Base-by-base conservation (phyloP, 1,140 invertebrate species). In the Trialeurodes vaporariorum region DNA sequence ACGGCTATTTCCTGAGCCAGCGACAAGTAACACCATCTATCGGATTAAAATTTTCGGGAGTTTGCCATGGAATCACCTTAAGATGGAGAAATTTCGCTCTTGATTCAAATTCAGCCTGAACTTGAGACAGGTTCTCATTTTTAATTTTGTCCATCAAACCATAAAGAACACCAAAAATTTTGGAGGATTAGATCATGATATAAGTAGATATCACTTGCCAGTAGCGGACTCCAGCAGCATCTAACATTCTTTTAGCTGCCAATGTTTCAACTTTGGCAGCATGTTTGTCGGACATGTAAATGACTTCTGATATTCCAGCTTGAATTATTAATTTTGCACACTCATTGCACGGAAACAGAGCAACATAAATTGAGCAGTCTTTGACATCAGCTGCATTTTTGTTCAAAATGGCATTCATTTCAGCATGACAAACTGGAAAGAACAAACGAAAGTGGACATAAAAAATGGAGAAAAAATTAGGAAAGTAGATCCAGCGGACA, bases 241-340 rank as follows among this genome's bases (percentile, higher is more conserved):
- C 81, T 72, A 98, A 85, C 87, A 96, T 91, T 72, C 73, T 82
- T 75, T 86, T 89, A 0, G 93, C 85, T 5, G 93, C 93, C 61
- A 81, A 78, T 25, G 87, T 89, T 61, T 79, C 78, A 1, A 77
- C 69, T 76, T 91, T 91, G 0, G 87, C 71, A 1, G 78, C 77
- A 77, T 93, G 83, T 76, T 95, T 93, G 78, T 94, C 88, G 0
- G 86, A 90, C 69, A 92, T 78, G 76, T 92, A 98, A 13, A 92
- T 77, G 2, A 95, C 81, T 75, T 87, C 80, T 68, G 80, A 87
- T 17, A 98, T 94, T 2, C 93, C 90, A n/a, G 92, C 87, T 76
- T 98, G 96, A 75, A 98, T 95, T n/a, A 98, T 94, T 1, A 96
- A 79, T 81, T 98, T 98, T 0, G 95, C 91, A 83, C 96, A 98